Percentiles rank a stretch among this genome's conserved stretches.
phyloP scores from a whole-genome alignment of 2,113 vertebrate genomes.

The Progne subis region DNA sequence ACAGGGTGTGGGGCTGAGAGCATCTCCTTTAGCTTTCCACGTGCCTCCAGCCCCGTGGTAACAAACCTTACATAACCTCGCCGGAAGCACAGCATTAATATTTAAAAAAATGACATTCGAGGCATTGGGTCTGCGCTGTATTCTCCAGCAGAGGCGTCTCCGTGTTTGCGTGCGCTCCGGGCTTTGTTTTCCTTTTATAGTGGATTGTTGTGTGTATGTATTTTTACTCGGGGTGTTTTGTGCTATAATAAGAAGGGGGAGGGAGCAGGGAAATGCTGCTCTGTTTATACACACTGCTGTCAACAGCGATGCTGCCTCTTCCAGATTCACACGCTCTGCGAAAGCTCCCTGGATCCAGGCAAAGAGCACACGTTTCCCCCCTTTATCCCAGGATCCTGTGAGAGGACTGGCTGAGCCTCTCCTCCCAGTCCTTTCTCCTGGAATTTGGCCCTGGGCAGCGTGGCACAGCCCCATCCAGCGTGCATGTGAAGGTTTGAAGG shows the following conservation, averaged over 20 bases:
- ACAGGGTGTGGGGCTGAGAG: not conserved
- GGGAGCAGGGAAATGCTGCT: slow-evolving; percentile 17
- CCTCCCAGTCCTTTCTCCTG: not conserved
- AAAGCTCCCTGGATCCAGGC: not conserved
- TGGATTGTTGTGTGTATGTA: slow-evolving; percentile 23
- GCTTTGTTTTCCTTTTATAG: slow-evolving; percentile 52
- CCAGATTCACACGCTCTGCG: not conserved
- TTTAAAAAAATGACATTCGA: slow-evolving; percentile 10
- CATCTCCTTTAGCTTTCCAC: not conserved
- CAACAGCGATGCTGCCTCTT: not conserved
- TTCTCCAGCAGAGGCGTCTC: not conserved
- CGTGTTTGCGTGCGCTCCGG: not conserved
- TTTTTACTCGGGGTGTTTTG: slow-evolving; percentile 55
- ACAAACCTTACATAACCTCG: slow-evolving; percentile 5
- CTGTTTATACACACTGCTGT: slow-evolving; percentile 40
- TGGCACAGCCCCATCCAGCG: not conserved
- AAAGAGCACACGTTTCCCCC: not conserved
- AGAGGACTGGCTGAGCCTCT: not conserved
- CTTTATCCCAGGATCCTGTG: not conserved
- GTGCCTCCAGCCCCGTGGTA: not conserved
- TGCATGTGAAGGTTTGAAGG: not conserved
- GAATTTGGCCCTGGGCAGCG: not conserved
- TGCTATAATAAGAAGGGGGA: slow-evolving; percentile 47
- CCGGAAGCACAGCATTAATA: not conserved
- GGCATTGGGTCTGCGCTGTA: not conserved